Conservation (phyloP, 2,797 vertebrate genomes). For the Anisognathus igniventris region DNA sequence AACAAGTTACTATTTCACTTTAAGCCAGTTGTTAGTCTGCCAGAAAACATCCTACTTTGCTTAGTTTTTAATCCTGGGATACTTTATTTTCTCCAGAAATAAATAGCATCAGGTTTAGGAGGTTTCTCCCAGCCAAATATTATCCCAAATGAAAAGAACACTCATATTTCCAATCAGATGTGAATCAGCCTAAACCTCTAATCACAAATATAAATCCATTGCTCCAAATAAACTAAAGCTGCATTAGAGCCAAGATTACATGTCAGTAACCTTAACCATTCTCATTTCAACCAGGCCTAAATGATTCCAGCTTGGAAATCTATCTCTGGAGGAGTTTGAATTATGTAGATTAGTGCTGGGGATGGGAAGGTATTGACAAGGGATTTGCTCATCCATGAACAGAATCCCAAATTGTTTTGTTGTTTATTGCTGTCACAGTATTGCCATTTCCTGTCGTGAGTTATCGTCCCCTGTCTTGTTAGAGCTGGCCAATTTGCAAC, state of each 20-base stretch:
- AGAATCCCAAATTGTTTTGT: not conserved
- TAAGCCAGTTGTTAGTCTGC: conserved; percentile 27
- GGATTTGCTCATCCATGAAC: not conserved
- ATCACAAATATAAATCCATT: not conserved
- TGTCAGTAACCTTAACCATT: not conserved
- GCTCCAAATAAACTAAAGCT: not conserved
- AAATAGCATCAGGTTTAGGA: conserved; percentile 23
- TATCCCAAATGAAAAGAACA: conserved; percentile 38
- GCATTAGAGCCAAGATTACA: not conserved
- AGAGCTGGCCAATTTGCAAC: not conserved
- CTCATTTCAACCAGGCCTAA: not conserved
- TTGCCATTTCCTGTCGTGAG: not conserved
- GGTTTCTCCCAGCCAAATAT: conserved; percentile 8
- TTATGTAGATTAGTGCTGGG: fast-evolving
- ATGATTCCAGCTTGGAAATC: not conserved
- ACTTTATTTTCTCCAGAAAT: conserved; percentile 55
- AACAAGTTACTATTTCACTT: conserved; percentile 55
- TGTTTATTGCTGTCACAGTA: not conserved
- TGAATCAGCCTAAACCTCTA: conserved; percentile 13
- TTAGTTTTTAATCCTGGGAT: conserved; percentile 25
- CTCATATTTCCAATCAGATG: conserved; percentile 10
- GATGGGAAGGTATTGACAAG: not conserved
- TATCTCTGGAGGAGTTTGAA: not conserved
- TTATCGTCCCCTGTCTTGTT: not conserved
- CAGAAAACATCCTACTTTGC: conserved; percentile 43